Percentiles rank a stretch among this genome's conserved stretches.
Conservation (phyloP, 2,797 vertebrate genomes). For the Salmo trutta region DNA sequence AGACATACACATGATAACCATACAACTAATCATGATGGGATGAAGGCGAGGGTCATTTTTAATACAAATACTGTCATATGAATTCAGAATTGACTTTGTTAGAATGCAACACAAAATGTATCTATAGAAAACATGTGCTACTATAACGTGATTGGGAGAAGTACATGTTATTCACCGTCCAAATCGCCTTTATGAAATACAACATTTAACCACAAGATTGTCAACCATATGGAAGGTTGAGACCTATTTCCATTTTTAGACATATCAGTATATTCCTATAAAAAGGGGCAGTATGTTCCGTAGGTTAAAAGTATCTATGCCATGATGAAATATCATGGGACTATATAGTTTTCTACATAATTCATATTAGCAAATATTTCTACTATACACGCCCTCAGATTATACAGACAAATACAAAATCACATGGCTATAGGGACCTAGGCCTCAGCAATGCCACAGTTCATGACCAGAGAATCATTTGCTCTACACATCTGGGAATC, state of each 20-base stretch:
- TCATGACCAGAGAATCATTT: not conserved
- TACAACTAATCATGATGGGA: not conserved
- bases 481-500: not conserved
- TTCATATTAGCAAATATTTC: not conserved
- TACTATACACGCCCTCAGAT: not conserved
- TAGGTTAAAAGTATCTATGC: not conserved
- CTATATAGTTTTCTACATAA: not conserved
- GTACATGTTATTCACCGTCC: conserved; percentile 20
- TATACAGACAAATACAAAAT: not conserved
- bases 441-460: not conserved
- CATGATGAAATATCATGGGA: not conserved
- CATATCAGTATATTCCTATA: not conserved
- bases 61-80: conserved; percentile 3
- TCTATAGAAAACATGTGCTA: conserved; percentile 29
- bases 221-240: not conserved
- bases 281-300: not conserved
- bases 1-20: not conserved
- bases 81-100: not conserved
- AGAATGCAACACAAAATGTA: conserved; percentile 35
- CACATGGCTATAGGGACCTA: not conserved
- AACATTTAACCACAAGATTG: not conserved
- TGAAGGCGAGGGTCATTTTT: not conserved
- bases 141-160: conserved; percentile 23
- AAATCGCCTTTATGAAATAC: not conserved
- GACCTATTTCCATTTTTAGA: not conserved